These are phyloP conservation scores for Cyclina sinensis DNA, from an alignment of 1,140 invertebrate species.

Conservation along the genomic window DNA sequence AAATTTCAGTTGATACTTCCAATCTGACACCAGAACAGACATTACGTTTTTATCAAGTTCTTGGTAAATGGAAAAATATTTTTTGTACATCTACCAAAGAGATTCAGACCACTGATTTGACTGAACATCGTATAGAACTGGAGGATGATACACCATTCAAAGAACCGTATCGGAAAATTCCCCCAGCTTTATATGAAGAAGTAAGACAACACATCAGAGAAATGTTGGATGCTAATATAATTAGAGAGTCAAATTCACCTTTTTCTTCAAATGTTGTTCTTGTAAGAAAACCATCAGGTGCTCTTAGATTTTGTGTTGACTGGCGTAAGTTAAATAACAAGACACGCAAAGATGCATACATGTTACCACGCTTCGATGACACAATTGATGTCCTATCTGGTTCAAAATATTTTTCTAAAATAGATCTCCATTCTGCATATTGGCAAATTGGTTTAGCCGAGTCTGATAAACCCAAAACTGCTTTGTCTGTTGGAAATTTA, in stretches of 20 bases:
- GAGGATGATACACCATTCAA: conserved; percentile 52
- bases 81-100: not conserved
- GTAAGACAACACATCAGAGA: conserved; percentile 42
- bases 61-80: conserved; percentile 29
- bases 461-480: not conserved
- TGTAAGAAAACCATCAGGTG: not conserved
- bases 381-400: not conserved
- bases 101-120: not conserved
- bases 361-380: not conserved
- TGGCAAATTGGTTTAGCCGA: not conserved
- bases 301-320: conserved; percentile 8
- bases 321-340: not conserved
- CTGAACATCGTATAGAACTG: conserved; percentile 45
- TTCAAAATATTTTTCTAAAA: conserved; percentile 20
- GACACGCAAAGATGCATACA: conserved; percentile 3
- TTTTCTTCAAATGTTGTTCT: conserved; percentile 27
- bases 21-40: conserved; percentile 26
- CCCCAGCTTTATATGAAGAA: conserved; percentile 54
- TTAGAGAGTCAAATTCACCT: not conserved
- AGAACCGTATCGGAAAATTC: conserved; percentile 35
- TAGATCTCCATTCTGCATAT: not conserved
- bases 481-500: not conserved
- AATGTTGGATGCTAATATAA: not conserved
- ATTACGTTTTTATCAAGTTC: not conserved
- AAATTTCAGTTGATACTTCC: not conserved